These are phyloP conservation scores for Halocynthia aurantium DNA, from an alignment of 23 tunicate species.

Conservation along the genomic window DNA sequence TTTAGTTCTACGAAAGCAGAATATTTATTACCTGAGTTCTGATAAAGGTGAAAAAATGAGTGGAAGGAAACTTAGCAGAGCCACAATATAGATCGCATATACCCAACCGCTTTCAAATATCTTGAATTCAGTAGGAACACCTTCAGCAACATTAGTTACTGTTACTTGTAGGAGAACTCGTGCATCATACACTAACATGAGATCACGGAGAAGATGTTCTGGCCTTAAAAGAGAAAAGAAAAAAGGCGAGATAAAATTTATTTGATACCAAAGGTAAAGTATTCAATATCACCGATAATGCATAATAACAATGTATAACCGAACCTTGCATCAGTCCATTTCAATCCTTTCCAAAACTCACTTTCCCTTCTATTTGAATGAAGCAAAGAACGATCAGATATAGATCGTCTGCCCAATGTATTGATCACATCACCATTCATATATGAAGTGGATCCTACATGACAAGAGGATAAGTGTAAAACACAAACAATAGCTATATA, in stretches of 20 bases:
- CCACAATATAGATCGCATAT: constrained; percentile 38
- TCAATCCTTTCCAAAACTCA: neutral
- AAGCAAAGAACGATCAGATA: constrained; percentile 11
- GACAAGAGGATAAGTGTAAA: too few species aligned
- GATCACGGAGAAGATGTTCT: constrained; percentile 18
- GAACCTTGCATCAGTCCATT: constrained; percentile 31
- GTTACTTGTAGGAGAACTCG: constrained; percentile 38
- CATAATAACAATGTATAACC: neutral
- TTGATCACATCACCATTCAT: neutral
- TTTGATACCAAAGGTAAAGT: too few species aligned
- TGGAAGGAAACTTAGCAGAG: constrained; percentile 2
- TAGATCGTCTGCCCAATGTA: constrained; percentile 4
- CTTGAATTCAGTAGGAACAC: neutral
- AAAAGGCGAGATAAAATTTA: neutral
- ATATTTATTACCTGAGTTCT: constrained; percentile 10
- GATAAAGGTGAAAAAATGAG: constrained; percentile 8
- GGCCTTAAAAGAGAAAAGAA: constrained; percentile 26
- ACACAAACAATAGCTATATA: too few species aligned
- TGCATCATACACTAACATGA: constrained; percentile 42
- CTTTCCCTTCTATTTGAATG: neutral
- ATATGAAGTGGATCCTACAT: too few species aligned
- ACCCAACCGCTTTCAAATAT: constrained; percentile 31
- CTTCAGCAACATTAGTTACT: neutral
- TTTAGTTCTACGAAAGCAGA: neutral
- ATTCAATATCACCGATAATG: too few species aligned